phyloP scores from a whole-genome alignment of 1,140 invertebrate species.

The Carcinoscorpius rotundicauda region DNA sequence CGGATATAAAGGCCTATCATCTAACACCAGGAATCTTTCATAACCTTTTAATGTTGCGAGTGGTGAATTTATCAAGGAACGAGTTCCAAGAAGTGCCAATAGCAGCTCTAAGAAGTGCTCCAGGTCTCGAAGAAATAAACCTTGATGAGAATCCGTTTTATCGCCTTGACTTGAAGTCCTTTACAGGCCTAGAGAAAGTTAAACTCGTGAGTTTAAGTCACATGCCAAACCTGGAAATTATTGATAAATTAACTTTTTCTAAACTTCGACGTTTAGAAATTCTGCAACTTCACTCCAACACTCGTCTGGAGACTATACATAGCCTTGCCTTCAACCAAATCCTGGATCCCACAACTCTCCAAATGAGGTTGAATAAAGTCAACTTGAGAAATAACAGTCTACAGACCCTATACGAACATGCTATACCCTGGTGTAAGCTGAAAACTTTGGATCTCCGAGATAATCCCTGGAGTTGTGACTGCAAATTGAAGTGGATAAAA shows the following conservation, averaged over 20 bases:
- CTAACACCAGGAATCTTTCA: too few species aligned
- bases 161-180: conserved; percentile 16
- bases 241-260: conserved; percentile 17
- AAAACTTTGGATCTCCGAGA: conserved; percentile 17
- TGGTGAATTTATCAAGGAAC: conserved; percentile 22
- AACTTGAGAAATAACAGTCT: conserved; percentile 10
- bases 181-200: conserved; percentile 12
- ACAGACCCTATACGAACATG: neutral
- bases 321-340: conserved; percentile 14
- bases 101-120: conserved; percentile 13
- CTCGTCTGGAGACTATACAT: conserved; percentile 12
- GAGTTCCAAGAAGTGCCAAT: conserved; percentile 18
- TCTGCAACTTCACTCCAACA: conserved; percentile 14
- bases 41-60: conserved; percentile 8
- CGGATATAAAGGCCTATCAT: conserved; percentile 3
- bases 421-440: conserved; percentile 8
- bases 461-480: conserved; percentile 24
- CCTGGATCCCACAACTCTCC: conserved; percentile 13
- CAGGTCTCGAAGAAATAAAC: conserved; percentile 12
- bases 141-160: conserved; percentile 19
- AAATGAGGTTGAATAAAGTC: conserved; percentile 11
- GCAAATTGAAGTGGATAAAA: conserved; percentile 19
- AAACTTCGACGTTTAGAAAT: conserved; percentile 8
- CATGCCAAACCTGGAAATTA: conserved; percentile 14
- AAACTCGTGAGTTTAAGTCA: conserved; percentile 15